Evolutionary conservation across 2,797 vertebrate species (phyloP).

Genomic region (Gymnodraco acuticeps): DNA sequence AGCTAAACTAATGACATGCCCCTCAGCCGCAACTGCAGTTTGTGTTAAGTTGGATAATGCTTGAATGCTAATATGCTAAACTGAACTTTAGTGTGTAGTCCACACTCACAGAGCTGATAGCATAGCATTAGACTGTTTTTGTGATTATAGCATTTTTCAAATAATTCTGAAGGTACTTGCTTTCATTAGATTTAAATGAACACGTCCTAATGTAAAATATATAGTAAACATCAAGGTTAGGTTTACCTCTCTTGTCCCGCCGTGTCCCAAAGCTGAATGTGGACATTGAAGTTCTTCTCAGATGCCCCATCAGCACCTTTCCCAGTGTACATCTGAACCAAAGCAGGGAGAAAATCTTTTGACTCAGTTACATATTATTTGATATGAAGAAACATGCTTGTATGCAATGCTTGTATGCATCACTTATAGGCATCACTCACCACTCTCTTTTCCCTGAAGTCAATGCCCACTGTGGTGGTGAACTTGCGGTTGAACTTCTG

Average conservation of each 20-base stretch:
- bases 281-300: slow-evolving; percentile 90
- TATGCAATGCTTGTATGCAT: background rate
- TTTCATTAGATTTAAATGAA: background rate
- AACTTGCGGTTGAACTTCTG: slow-evolving; percentile 94
- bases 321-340: slow-evolving; percentile 87
- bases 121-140: background rate
- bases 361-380: background rate
- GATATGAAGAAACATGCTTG: background rate
- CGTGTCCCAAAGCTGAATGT: slow-evolving; percentile 97
- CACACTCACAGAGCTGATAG: background rate
- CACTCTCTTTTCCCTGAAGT: slow-evolving; percentile 97
- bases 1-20: background rate
- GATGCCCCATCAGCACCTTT: slow-evolving; percentile 87
- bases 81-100: background rate
- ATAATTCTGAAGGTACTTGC: background rate
- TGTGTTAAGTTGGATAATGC: too few relatives aligned
- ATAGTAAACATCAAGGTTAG: background rate
- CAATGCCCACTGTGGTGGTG: slow-evolving; percentile 95
- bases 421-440: slow-evolving; percentile 81
- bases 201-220: background rate
- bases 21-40: too few relatives aligned
- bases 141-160: background rate
- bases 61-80: background rate
- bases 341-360: slow-evolving; percentile 20
- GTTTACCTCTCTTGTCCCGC: slow-evolving; percentile 94